Conservation (phyloP, 2,888 invertebrate species). For the Xylota sylvarum region DNA sequence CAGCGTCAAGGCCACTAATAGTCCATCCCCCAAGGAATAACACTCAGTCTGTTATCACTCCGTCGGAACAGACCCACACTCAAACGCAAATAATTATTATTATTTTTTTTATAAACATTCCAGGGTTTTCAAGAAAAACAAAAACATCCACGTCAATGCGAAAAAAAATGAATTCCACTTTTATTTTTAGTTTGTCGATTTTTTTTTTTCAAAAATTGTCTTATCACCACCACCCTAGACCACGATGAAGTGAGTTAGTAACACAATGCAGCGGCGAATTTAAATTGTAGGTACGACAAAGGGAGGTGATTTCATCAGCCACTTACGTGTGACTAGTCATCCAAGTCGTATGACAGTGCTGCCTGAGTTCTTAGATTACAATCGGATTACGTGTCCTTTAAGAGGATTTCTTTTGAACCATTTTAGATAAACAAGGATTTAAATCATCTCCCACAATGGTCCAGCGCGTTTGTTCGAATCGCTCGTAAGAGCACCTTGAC, state of each 20-base stretch:
- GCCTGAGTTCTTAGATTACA: conserved; percentile 18
- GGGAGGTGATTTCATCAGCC: conserved; percentile 46
- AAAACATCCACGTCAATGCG: conserved; percentile 43
- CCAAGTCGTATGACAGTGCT: conserved; percentile 12
- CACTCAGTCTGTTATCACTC: conserved; percentile 33
- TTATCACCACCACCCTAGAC: conserved; percentile 13
- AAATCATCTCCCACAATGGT: conserved; percentile 53
- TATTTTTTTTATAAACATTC: conserved; percentile 21
- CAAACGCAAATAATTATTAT: neutral
- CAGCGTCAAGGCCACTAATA: conserved; percentile 33
- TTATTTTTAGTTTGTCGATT: neutral
- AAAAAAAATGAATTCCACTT: neutral
- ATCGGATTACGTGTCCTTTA: conserved; percentile 53
- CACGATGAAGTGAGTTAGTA: conserved; percentile 5
- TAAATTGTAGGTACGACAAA: neutral
- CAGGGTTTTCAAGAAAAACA: conserved; percentile 35
- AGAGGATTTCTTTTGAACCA: conserved; percentile 50
- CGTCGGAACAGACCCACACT: conserved; percentile 14
- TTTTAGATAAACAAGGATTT: conserved; percentile 69
- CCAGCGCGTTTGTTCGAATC: neutral
- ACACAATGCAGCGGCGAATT: conserved; percentile 28
- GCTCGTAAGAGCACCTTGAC: conserved; percentile 60
- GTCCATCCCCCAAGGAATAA: conserved; percentile 18
- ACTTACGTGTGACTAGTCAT: conserved; percentile 30
- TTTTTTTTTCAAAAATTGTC: neutral